Conservation (phyloP, 2,888 invertebrate genomes). For the Catonia carolina region DNA sequence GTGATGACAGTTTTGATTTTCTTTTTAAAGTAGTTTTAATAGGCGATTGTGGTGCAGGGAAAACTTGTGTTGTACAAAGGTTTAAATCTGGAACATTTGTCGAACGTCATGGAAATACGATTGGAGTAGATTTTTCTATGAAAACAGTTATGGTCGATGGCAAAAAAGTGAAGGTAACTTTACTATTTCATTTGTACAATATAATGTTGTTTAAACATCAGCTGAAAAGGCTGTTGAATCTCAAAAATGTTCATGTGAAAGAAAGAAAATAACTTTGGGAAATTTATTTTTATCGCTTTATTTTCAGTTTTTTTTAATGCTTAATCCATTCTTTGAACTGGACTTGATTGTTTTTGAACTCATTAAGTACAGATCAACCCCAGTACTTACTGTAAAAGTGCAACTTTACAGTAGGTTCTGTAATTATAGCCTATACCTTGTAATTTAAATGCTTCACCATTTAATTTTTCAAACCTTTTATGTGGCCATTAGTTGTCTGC, state of each 20-base stretch:
- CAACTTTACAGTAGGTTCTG: too few relatives aligned
- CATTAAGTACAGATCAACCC: too few relatives aligned
- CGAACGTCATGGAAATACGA: slow-evolving; percentile 92
- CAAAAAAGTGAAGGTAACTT: slow-evolving; percentile 83
- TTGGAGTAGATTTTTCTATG: slow-evolving; percentile 98
- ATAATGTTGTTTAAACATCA: background rate
- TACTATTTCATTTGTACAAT: background rate
- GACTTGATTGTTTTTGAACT: too few relatives aligned
- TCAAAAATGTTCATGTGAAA: background rate
- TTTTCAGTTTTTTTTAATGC: too few relatives aligned
- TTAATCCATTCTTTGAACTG: too few relatives aligned
- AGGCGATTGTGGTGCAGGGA: slow-evolving; percentile 85
- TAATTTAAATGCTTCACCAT: too few relatives aligned
- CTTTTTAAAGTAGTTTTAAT: slow-evolving; percentile 92
- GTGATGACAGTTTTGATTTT: slow-evolving; percentile 83
- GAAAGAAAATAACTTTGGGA: too few relatives aligned
- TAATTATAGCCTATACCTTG: too few relatives aligned
- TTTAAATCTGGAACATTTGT: slow-evolving; percentile 94
- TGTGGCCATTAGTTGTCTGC: too few relatives aligned
- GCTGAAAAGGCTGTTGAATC: background rate
- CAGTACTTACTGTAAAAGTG: too few relatives aligned
- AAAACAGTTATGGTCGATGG: slow-evolving; percentile 91
- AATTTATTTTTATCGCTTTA: too few relatives aligned
- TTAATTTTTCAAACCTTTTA: too few relatives aligned
- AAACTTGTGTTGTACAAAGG: slow-evolving; percentile 92